These are phyloP conservation scores for Heliocidaris tuberculata DNA, from an alignment of 35 echinoderm and acorn worm species.

Conservation along the genomic window DNA sequence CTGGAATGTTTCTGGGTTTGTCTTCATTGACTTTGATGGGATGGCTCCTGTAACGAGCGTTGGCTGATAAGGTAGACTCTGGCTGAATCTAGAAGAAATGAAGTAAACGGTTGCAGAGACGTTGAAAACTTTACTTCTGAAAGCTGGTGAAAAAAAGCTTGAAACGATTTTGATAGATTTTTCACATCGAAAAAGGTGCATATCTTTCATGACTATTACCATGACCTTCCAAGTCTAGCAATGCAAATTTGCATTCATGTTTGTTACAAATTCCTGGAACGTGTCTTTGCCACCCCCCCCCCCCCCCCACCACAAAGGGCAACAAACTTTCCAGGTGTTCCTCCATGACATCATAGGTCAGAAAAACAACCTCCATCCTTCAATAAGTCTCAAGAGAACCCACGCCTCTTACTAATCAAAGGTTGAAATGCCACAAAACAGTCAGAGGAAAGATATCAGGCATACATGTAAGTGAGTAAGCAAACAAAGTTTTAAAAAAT, in stretches of 20 bases:
- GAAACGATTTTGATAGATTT: too few relatives aligned
- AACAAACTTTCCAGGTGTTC: background rate
- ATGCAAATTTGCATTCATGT: too few relatives aligned
- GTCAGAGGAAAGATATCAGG: background rate
- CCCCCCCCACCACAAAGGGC: too few relatives aligned
- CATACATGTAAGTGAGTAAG: too few relatives aligned
- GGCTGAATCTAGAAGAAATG: conserved; percentile 48
- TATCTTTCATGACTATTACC: too few relatives aligned
- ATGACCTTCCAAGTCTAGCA: too few relatives aligned
- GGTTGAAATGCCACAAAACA: background rate
- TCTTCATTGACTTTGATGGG: conserved; percentile 60
- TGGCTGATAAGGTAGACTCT: conserved; percentile 47
- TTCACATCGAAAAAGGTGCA: too few relatives aligned
- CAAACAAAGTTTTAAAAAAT: background rate
- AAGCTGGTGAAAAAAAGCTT: too few relatives aligned
- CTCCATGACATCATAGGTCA: background rate
- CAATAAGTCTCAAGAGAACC: background rate
- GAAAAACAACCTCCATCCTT: background rate
- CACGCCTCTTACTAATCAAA: background rate
- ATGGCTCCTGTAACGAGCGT: conserved; percentile 34
- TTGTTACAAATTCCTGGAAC: too few relatives aligned
- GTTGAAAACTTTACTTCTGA: background rate
- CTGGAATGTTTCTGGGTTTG: conserved; percentile 63
- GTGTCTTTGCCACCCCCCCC: too few relatives aligned
- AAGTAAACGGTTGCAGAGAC: background rate